Base-by-base conservation (phyloP, 2,888 invertebrate genomes). In the Scotopteryx bipunctaria region DNA sequence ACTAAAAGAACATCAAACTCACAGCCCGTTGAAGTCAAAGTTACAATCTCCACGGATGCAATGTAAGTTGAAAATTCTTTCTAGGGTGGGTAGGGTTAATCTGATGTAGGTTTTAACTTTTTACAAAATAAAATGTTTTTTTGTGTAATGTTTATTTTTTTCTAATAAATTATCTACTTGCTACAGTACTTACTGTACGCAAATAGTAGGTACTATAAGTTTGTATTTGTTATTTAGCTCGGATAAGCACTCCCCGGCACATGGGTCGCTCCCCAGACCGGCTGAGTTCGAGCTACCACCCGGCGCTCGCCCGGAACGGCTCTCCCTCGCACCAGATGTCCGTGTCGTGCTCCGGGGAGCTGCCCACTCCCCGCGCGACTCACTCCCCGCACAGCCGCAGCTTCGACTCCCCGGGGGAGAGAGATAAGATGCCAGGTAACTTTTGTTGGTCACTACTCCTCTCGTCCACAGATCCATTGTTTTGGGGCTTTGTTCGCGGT, bases 231-330 rank as follows among this genome's bases (percentile, higher is more conserved):
- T n/a, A n/a, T n/a, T n/a, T 57, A 89, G 89, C 83, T 0, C 86
- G 89, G 27, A 86, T 89, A 35, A 44, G 48, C 25, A 66, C 79
- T 0, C 66, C 80, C 0, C 82, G 89, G 0, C 83, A 84, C 73
- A 68, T 86, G 81, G 88, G 86, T 17, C 81, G 89, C 23, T 95
- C 95, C 0, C 95, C 95, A 0, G 95, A 95, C 77, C 92, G 94
- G 5, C 94, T 95, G 88, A 87, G 93, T 0, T 92, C 93, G 6
- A 95, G 95, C 76, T 95, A 93, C 83, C 95, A 95, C 73, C 81
- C 89, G 0, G 76, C 78, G 0, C 52, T 84, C 1, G 55, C 76
- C 14, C 81, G 80, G 55, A 67, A 67, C 17, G 75, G 62, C 33
- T 81, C 84, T 0, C 86, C 87, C 0, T 72, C 79, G 0, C 81